Evolutionary conservation across 2,888 invertebrate genomes (phyloP).

Genomic region (Hipparchia semele): DNA sequence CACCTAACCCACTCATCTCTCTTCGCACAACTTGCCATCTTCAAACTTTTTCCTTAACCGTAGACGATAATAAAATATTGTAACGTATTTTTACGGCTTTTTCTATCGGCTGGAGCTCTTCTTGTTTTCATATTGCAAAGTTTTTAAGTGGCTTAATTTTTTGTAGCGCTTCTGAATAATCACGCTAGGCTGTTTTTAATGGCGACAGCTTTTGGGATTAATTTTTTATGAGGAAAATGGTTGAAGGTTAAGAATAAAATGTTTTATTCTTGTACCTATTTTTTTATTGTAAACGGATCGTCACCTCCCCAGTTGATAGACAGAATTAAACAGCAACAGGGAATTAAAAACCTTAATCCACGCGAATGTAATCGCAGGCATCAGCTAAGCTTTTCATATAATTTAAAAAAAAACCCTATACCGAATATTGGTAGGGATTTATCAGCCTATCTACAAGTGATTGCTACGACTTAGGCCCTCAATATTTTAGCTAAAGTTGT

Average conservation of each 20-base stretch:
- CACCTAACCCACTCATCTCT: not conserved
- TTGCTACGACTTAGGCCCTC: too few relatives aligned
- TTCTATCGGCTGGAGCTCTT: conserved; percentile 29
- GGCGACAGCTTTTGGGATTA: not conserved
- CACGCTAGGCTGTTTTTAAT: not conserved
- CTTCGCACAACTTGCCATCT: not conserved
- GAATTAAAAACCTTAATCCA: too few relatives aligned
- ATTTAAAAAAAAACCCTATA: too few relatives aligned
- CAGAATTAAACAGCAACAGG: too few relatives aligned
- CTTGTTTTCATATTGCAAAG: conserved; percentile 38
- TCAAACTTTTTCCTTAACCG: conserved; percentile 28
- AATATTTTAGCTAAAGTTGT: too few relatives aligned
- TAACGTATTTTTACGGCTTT: conserved; percentile 39
- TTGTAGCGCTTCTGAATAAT: conserved; percentile 1
- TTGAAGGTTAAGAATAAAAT: not conserved
- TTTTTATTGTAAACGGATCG: not conserved
- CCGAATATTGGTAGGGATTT: too few relatives aligned
- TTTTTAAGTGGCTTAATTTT: conserved; percentile 25
- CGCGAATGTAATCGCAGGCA: too few relatives aligned
- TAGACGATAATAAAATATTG: conserved; percentile 31
- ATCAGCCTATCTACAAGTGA: too few relatives aligned
- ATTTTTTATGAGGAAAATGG: not conserved
- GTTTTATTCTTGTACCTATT: not conserved
- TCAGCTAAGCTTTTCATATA: too few relatives aligned
- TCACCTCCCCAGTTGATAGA: too few relatives aligned